Conservation (phyloP, 2,113 vertebrate species). For the Salvelinus alpinus region DNA sequence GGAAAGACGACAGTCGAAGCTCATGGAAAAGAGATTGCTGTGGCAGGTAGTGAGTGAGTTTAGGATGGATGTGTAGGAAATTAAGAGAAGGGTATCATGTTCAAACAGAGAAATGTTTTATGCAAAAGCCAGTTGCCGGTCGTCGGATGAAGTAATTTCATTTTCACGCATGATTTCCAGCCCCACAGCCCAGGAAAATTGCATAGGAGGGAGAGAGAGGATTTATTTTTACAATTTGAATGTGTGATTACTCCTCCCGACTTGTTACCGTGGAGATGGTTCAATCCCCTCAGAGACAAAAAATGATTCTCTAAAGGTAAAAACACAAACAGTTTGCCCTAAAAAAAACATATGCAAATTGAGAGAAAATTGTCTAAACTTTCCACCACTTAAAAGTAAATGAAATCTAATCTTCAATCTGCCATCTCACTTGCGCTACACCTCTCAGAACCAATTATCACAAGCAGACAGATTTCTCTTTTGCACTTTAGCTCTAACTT, state of each 20-base stretch:
- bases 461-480: background rate
- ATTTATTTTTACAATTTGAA: slow-evolving; percentile 51
- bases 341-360: background rate
- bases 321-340: too few species aligned
- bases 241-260: slow-evolving; percentile 62
- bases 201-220: slow-evolving; percentile 45
- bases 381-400: background rate
- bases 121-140: slow-evolving; percentile 70
- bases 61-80: slow-evolving; percentile 58
- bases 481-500: background rate
- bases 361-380: background rate
- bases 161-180: slow-evolving; percentile 77
- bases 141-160: slow-evolving; percentile 74
- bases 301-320: background rate
- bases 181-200: slow-evolving; percentile 62
- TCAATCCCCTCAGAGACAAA: slow-evolving; percentile 22
- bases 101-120: slow-evolving; percentile 74
- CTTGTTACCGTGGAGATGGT: slow-evolving; percentile 59
- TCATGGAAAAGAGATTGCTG: slow-evolving; percentile 20
- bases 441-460: background rate
- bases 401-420: background rate
- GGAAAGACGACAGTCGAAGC: slow-evolving; percentile 37
- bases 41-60: slow-evolving; percentile 40
- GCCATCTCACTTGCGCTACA: background rate
- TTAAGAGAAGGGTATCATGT: slow-evolving; percentile 68